These are phyloP conservation scores for Odontesthes bonariensis DNA, from an alignment of 2,113 vertebrate species.

Conservation along the genomic window DNA sequence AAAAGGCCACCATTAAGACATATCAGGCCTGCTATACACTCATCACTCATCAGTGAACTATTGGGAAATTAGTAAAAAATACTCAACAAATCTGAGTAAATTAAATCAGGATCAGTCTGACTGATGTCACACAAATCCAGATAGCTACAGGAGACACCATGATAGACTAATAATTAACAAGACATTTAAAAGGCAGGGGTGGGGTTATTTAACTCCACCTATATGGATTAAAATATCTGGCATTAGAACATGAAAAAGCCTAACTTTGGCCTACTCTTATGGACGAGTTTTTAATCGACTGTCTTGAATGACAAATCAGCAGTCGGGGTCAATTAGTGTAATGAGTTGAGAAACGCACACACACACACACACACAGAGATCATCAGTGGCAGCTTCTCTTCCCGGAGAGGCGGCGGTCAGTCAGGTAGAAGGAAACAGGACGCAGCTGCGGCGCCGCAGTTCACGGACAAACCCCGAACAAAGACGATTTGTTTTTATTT, in stretches of 20 bases:
- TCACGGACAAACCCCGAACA: slow-evolving; percentile 32
- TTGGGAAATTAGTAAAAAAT: neutral
- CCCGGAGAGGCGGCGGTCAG: neutral
- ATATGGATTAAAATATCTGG: neutral
- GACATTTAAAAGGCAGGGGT: too few species aligned
- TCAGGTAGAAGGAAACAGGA: slow-evolving; percentile 67
- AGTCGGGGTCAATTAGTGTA: slow-evolving; percentile 49
- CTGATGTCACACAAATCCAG: too few species aligned
- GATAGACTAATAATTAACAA: too few species aligned
- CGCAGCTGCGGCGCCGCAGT: slow-evolving; percentile 65
- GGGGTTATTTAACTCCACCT: neutral
- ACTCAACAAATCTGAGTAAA: neutral
- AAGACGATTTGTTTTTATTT: slow-evolving; percentile 7
- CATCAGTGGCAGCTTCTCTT: neutral
- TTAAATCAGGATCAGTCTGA: too few species aligned
- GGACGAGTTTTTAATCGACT: slow-evolving; percentile 8
- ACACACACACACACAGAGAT: neutral
- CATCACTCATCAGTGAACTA: neutral
- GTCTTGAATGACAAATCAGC: slow-evolving; percentile 22
- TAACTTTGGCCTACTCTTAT: neutral
- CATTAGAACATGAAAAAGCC: neutral
- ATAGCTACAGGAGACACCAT: too few species aligned
- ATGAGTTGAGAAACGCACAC: slow-evolving; percentile 31
- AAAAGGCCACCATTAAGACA: neutral
- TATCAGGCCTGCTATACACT: neutral